Conservation (phyloP, 2,113 vertebrate genomes). For the Delphinapterus leucas region DNA sequence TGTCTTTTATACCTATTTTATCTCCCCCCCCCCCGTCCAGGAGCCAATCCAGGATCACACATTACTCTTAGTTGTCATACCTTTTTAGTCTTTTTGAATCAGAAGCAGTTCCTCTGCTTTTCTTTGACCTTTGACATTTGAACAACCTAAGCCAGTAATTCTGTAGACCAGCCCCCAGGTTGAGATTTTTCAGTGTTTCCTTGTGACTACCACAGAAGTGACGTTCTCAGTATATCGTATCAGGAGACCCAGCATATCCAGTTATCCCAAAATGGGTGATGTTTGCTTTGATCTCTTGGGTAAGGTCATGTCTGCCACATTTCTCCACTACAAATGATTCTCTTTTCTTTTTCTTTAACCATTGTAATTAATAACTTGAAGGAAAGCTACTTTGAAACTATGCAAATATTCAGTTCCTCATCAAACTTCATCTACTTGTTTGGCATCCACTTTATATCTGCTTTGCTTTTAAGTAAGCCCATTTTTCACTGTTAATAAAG, state of each 20-base stretch:
- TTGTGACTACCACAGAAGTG: neutral
- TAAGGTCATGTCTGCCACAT: neutral
- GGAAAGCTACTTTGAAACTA: neutral
- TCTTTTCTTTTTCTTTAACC: neutral
- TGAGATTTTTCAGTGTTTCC: neutral
- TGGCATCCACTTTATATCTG: neutral
- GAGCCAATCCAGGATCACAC: neutral
- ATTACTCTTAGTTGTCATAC: neutral
- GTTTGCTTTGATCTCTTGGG: neutral
- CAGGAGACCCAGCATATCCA: neutral
- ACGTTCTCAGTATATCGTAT: neutral
- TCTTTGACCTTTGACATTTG: conserved; percentile 6
- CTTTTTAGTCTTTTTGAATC: neutral
- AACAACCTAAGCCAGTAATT: neutral
- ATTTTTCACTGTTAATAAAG: conserved; percentile 6
- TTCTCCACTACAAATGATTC: neutral
- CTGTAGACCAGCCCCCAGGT: neutral
- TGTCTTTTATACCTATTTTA: neutral
- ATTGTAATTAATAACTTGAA: neutral
- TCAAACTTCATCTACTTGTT: neutral
- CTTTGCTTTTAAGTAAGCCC: conserved; percentile 9
- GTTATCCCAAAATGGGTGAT: neutral
- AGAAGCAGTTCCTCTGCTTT: neutral
- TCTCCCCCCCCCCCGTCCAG: neutral
- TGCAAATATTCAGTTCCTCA: neutral